Evolutionary conservation across 2,797 vertebrate species (phyloP), one percentile per base, ranked within the genome.

Genomic region (Sebastes vulpes): DNA sequence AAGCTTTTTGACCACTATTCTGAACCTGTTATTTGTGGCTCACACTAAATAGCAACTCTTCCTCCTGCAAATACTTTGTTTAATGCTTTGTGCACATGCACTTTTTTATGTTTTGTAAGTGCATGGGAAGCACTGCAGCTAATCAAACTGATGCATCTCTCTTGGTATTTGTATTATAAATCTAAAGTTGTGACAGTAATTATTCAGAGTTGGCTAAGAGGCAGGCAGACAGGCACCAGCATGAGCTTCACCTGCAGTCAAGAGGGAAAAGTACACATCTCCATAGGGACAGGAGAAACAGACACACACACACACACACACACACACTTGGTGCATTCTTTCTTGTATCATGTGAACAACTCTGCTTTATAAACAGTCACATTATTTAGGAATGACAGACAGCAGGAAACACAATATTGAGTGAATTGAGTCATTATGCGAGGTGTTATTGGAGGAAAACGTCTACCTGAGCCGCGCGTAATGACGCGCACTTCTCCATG

Each of bases 401-500:
- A 16, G 26, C 53, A 31, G 25, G 16, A 64, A 12, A 59, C 18
- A 26, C 4, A 35, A 1, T 48, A 65, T 16, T 25, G 21, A 63
- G 28, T 26, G 54, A 54, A 3, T 12, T 18, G 21, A 25, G 38
- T 35, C 14, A 5, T 70, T 28, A 2, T n/a, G 12, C 6, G 20
- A 32, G 5, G 28, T 16, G 14, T 35, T 16, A 7, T 20, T 50
- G 35, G 10, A 5, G n/a, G 42, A 25, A 50, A 35, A 3, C 23
- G 35, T 38, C 35, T 3, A n/a, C 28, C 20, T 23, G 9, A 35
- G 61, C 65, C 0, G 23, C 31, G 42, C 20, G 66, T n/a, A 7
- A 18, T 32, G 9, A 59, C 4, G 48, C 92, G 95, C 88, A 93
- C 85, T 94, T 90, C 93, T 89, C 79, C 46, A 61, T 90, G 79